These are phyloP conservation scores for Macrosteles quadrilineatus DNA, from an alignment of 1,140 invertebrate species.

Conservation along the genomic window DNA sequence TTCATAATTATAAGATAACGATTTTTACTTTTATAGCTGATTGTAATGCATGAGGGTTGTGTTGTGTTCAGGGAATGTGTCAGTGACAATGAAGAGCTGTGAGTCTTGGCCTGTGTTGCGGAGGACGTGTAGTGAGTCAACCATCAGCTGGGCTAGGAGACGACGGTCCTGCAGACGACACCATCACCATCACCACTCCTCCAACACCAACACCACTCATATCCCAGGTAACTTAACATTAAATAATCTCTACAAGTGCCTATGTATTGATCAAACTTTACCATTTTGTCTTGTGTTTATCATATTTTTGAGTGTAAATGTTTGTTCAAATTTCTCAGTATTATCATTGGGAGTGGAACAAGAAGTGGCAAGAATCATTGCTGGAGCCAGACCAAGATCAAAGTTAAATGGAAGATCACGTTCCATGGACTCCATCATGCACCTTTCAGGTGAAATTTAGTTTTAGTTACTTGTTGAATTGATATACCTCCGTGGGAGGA, in stretches of 20 bases:
- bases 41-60: too few species aligned
- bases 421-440: slow-evolving; percentile 40
- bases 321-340: too few species aligned
- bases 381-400: slow-evolving; percentile 39
- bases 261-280: too few species aligned
- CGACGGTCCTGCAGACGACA: background rate
- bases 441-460: background rate
- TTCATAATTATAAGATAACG: too few species aligned
- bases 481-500: too few species aligned
- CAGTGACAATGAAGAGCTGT: slow-evolving; percentile 18
- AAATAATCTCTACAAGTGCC: too few species aligned
- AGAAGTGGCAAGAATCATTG: slow-evolving; percentile 54
- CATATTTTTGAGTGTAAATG: too few species aligned
- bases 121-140: slow-evolving; percentile 8
- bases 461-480: too few species aligned
- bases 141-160: background rate
- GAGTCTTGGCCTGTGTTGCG: slow-evolving; percentile 12
- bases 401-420: slow-evolving; percentile 33
- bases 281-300: too few species aligned
- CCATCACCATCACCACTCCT: background rate
- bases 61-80: too few species aligned
- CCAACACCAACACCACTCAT: slow-evolving; percentile 29
- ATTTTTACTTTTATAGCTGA: too few species aligned
- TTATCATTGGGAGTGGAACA: slow-evolving; percentile 56
- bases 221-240: slow-evolving; percentile 35